Conservation (phyloP, 2,888 invertebrate species). For the Agonopterix alstromeriana region DNA sequence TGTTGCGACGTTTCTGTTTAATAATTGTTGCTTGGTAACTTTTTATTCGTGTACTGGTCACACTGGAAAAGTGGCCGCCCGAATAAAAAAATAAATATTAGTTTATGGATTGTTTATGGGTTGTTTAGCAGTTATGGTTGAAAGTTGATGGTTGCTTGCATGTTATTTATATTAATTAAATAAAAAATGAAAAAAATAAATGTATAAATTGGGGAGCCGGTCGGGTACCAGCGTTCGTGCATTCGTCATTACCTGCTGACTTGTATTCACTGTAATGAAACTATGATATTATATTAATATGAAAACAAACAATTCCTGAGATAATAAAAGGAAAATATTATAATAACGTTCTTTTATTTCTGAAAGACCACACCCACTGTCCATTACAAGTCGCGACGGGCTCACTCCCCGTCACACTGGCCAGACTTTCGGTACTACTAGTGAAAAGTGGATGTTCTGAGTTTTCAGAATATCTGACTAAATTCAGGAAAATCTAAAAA, state of each 20-base stretch:
- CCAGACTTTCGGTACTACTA: no score
- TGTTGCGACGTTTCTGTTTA: conserved; percentile 30
- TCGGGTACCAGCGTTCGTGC: conserved; percentile 45
- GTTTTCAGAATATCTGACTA: no score
- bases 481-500: no score
- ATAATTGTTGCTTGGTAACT: conserved; percentile 14
- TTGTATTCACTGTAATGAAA: conserved; percentile 64
- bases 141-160: conserved; percentile 10
- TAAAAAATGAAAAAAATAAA: neutral
- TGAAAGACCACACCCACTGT: no score
- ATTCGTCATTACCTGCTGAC: conserved; percentile 64
- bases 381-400: no score
- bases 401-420: no score
- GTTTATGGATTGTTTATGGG: neutral
- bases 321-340: conserved; percentile 67
- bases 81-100: neutral
- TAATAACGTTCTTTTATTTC: conserved; percentile 39
- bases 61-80: conserved; percentile 13
- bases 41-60: conserved; percentile 19
- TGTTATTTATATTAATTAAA: conserved; percentile 7
- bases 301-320: conserved; percentile 69
- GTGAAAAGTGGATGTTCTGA: no score
- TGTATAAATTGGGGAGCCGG: conserved; percentile 18
- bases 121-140: conserved; percentile 9
- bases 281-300: conserved; percentile 69